These are phyloP conservation scores for Molothrus ater DNA, from an alignment of 2,797 vertebrate species.

Conservation along the genomic window DNA sequence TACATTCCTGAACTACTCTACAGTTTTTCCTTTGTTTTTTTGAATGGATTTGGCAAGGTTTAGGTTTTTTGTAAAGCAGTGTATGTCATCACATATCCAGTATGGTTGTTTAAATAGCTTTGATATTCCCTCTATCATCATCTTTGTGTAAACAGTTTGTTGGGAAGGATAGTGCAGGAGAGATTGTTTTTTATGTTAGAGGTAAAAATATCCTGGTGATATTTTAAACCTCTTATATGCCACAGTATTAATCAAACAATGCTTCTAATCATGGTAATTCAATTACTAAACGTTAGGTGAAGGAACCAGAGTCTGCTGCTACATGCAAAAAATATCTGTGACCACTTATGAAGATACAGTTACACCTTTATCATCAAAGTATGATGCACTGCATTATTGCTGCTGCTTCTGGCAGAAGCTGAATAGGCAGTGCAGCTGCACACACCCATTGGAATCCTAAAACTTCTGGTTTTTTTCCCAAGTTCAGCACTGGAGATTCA, in stretches of 20 bases:
- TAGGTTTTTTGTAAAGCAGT: not conserved
- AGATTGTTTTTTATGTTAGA: not conserved
- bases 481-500: not conserved
- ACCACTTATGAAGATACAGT: not conserved
- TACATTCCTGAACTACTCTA: not conserved
- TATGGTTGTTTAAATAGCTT: not conserved
- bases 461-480: not conserved
- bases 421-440: not conserved
- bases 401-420: not conserved
- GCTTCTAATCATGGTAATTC: not conserved
- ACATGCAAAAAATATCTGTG: not conserved
- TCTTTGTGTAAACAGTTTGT: not conserved
- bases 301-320: not conserved
- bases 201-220: not conserved
- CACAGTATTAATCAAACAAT: not conserved
- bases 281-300: not conserved
- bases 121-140: not conserved
- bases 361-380: not conserved
- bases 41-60: not conserved
- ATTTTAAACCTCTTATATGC: not conserved
- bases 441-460: not conserved
- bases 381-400: not conserved
- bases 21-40: not conserved
- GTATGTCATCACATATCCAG: rapidly evolving
- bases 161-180: not conserved